Percentiles rank a stretch among this genome's conserved stretches.
Conservation (phyloP, 2,797 vertebrate species). For the Oreochromis mossambicus region DNA sequence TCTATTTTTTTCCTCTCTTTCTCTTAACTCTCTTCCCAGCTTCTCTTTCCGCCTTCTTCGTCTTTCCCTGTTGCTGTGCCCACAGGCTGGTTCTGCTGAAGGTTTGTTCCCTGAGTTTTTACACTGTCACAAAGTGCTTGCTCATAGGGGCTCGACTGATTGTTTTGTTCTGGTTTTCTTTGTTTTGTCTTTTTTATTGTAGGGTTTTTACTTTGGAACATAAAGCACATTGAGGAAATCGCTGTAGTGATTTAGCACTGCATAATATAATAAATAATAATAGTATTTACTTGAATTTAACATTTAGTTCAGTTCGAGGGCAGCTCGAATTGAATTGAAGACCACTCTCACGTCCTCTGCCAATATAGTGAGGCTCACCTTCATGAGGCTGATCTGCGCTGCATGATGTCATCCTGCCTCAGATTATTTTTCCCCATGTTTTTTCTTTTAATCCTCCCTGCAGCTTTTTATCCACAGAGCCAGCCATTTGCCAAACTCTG, state of each 20-base stretch:
- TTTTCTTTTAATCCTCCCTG: slow-evolving; percentile 61
- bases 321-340: neutral
- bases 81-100: neutral
- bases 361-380: slow-evolving; percentile 26
- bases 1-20: neutral
- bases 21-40: neutral
- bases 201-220: neutral
- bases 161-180: neutral
- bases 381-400: slow-evolving; percentile 22
- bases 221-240: neutral
- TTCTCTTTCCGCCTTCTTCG: neutral
- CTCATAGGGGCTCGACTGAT: neutral
- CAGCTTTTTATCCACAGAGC: slow-evolving; percentile 64
- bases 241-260: neutral
- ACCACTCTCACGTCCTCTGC: neutral
- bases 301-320: neutral
- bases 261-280: neutral
- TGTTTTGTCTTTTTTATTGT: neutral
- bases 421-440: slow-evolving; percentile 68
- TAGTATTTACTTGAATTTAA: neutral
- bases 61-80: neutral
- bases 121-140: neutral
- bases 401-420: slow-evolving; percentile 53
- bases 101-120: neutral
- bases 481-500: slow-evolving; percentile 10